Conservation (phyloP, 2,888 invertebrate species). For the Zygothrica quintamaculata region DNA sequence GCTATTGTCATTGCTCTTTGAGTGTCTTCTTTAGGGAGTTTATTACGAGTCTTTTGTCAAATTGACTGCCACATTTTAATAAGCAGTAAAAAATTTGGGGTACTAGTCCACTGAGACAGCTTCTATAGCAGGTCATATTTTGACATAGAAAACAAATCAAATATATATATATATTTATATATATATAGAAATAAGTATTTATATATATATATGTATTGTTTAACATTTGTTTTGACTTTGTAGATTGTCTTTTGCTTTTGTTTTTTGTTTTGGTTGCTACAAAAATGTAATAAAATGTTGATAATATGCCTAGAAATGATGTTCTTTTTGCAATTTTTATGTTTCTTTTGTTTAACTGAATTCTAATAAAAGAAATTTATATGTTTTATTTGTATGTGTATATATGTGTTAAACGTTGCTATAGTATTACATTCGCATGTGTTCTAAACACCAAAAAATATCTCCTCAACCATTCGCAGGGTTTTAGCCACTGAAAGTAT, state of each 20-base stretch:
- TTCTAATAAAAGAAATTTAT: not conserved
- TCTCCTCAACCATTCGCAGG: constrained; percentile 62
- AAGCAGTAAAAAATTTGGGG: constrained; percentile 71
- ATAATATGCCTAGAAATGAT: not conserved
- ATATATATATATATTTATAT: no score
- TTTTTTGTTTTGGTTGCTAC: constrained; percentile 1
- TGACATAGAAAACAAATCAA: constrained; percentile 53
- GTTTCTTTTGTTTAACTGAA: no score
- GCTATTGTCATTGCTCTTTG: constrained; percentile 35
- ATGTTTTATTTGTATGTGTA: not conserved
- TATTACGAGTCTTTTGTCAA: constrained; percentile 62
- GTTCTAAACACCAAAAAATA: no score
- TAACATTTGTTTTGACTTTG: no score
- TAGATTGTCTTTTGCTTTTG: no score
- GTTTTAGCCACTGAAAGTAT: no score
- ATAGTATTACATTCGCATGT: not conserved
- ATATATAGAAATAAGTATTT: constrained; percentile 9
- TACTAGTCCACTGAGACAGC: constrained; percentile 28
- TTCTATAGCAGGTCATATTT: constrained; percentile 17
- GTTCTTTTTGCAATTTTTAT: no score
- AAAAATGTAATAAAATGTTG: constrained; percentile 6
- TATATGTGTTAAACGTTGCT: not conserved
- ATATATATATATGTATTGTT: no score
- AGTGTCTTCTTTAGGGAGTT: constrained; percentile 35
- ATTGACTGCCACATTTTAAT: constrained; percentile 76